These are phyloP conservation scores for Dolichallabes microphthalmus DNA, from an alignment of 2,113 vertebrate species.

Conservation along the genomic window DNA sequence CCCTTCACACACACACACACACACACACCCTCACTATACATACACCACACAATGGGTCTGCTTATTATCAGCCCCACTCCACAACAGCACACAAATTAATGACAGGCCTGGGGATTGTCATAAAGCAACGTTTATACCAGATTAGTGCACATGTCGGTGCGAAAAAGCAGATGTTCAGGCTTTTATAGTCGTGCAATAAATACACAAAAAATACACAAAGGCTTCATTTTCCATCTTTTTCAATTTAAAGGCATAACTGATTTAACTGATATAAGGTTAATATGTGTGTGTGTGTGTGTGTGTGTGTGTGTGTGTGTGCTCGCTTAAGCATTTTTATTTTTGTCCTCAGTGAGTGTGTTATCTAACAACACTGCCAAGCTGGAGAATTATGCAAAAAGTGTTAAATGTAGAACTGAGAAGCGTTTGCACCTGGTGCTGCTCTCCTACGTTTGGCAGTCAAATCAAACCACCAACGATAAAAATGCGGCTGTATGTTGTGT, in stretches of 20 bases:
- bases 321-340: neutral
- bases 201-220: neutral
- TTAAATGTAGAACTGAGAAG: slow-evolving; percentile 23
- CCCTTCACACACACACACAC: too few species aligned
- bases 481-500: slow-evolving; percentile 19
- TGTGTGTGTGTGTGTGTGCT: neutral
- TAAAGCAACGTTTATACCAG: slow-evolving; percentile 32
- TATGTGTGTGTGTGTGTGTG: neutral
- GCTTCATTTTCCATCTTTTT: neutral
- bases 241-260: neutral
- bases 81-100: slow-evolving; percentile 23
- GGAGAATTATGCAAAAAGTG: slow-evolving; percentile 41
- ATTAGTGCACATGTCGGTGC: slow-evolving; percentile 16
- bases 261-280: neutral
- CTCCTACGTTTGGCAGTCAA: slow-evolving; percentile 48
- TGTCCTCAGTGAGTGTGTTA: neutral
- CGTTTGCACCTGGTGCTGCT: slow-evolving; percentile 44
- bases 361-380: slow-evolving; percentile 28
- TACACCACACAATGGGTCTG: slow-evolving; percentile 49
- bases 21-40: neutral
- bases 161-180: slow-evolving; percentile 18
- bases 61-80: slow-evolving; percentile 37
- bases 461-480: slow-evolving; percentile 50
- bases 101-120: slow-evolving; percentile 35
- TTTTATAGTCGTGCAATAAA: slow-evolving; percentile 39